Evolutionary conservation across 2,888 invertebrate species (phyloP), one percentile per base, ranked within the genome.

Genomic region (Cheilosia vernalis): DNA sequence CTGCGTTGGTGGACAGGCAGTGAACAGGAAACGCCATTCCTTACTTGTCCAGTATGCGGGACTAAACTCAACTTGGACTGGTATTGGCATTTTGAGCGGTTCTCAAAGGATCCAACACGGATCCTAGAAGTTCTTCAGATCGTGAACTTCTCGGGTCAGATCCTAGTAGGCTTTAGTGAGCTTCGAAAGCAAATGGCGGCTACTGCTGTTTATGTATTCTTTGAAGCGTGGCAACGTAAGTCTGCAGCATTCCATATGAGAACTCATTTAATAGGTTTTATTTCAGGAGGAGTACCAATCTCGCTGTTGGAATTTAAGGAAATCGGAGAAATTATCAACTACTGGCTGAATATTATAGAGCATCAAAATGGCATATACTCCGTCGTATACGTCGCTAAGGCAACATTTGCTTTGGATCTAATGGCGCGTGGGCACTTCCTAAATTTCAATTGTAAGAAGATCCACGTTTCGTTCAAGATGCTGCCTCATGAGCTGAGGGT

Each of bases 1-100:
- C 79, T 88, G 2, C 78, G 79, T 13, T 90, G 90, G 90, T 90
- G 89, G 90, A 21, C 1, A 4, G 19, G 6, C 17, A 27, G 4
- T 24, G 10, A 17, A n/a, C 2, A 30, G 1, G 13, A 17, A 24
- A 49, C 37, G 4, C 1, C 1, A 2, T 56, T 33, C 9, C 27
- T 85, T 2, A 72, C 42, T 7, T 85, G 85, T 37, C 56, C 81
- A 1, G 17, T n/a, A 1, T 85, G 85, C 42, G 13, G 37, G 13
- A 42, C 19, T 1, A 33, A n/a, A 15, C 7, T 72, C 1, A 47
- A 72, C 9, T 0, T 77, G 6, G 61, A 81, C 9, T 85, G 74
- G 74, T 81, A 67, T n/a, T 49, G 37, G 17, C 15, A 61, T 15
- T 85, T 81, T 9, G 24, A 49, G 1, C 13, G 19, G 4, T 4